phyloP scores from a whole-genome alignment of 2,113 vertebrate genomes.

The Mus musculus region DNA sequence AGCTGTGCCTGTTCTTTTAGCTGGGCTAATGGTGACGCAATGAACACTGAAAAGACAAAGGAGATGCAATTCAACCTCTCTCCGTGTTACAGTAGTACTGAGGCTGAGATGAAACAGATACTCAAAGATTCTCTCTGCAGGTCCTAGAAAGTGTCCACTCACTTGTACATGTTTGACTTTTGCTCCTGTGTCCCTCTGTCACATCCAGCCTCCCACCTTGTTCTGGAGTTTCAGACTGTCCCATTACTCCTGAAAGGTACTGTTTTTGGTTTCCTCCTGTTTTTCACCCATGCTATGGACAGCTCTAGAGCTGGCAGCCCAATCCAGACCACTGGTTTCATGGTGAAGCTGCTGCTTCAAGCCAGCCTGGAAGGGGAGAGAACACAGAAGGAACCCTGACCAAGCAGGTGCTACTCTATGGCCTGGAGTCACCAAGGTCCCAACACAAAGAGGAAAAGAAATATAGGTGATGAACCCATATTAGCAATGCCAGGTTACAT shows the following conservation, averaged over 20 bases:
- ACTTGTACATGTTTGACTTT: not conserved
- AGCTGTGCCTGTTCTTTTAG: not conserved
- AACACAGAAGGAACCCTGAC: not conserved
- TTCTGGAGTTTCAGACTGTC: not conserved
- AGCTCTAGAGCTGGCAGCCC: not conserved
- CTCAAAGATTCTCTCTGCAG: too few species aligned
- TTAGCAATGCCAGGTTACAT: not conserved
- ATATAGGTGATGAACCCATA: not conserved
- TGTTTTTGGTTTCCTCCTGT: not conserved
- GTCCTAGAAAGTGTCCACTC: not conserved
- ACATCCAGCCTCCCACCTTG: not conserved
- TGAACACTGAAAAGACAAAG: not conserved
- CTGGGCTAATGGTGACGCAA: not conserved
- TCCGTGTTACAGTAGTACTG: not conserved
- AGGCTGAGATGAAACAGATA: not conserved
- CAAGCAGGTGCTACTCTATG: not conserved
- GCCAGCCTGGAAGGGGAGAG: not conserved
- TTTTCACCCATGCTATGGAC: not conserved
- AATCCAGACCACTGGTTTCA: not conserved
- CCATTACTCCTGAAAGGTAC: not conserved
- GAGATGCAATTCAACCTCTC: not conserved
- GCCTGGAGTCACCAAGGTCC: not conserved
- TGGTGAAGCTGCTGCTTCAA: not conserved
- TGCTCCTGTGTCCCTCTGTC: not conserved
- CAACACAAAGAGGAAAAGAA: not conserved